Percentiles rank a stretch among this genome's conserved stretches.
Evolutionary conservation across 1,140 invertebrate species (phyloP).

Genomic region (Teleogryllus occipitalis): DNA sequence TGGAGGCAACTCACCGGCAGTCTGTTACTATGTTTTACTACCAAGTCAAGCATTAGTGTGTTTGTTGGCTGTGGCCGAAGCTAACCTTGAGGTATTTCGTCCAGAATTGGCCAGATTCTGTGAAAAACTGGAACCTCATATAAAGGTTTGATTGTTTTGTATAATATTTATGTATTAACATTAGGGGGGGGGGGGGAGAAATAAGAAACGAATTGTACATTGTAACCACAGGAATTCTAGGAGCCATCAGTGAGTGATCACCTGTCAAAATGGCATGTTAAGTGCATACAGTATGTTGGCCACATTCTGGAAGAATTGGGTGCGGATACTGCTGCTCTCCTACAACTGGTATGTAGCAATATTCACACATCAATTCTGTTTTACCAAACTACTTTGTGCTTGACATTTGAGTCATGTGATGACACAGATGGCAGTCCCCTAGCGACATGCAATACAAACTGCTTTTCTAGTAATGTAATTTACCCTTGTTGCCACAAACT

Average conservation of each 20-base stretch:
- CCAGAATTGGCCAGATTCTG: conserved; percentile 22
- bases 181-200: too few species aligned
- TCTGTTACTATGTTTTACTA: conserved; percentile 23
- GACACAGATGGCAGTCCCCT: too few species aligned
- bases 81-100: conserved; percentile 19
- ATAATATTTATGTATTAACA: too few species aligned
- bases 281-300: conserved; percentile 19
- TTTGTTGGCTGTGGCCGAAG: conserved; percentile 14
- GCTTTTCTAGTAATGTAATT: too few species aligned
- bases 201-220: too few species aligned
- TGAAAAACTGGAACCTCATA: conserved; percentile 9
- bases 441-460: too few species aligned
- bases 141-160: background rate
- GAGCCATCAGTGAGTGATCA: conserved; percentile 7
- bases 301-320: conserved; percentile 13
- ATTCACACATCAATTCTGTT: background rate
- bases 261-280: conserved; percentile 16
- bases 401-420: background rate
- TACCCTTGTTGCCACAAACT: too few species aligned
- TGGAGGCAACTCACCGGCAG: conserved; percentile 12
- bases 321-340: background rate
- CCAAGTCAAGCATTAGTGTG: conserved; percentile 16
- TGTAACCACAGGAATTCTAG: background rate
- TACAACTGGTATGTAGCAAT: conserved; percentile 16
- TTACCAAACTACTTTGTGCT: background rate